Percentiles rank a stretch among this genome's conserved stretches.
Evolutionary conservation across 1,140 invertebrate genomes (phyloP).

Genomic region (Drosophila truncata): DNA sequence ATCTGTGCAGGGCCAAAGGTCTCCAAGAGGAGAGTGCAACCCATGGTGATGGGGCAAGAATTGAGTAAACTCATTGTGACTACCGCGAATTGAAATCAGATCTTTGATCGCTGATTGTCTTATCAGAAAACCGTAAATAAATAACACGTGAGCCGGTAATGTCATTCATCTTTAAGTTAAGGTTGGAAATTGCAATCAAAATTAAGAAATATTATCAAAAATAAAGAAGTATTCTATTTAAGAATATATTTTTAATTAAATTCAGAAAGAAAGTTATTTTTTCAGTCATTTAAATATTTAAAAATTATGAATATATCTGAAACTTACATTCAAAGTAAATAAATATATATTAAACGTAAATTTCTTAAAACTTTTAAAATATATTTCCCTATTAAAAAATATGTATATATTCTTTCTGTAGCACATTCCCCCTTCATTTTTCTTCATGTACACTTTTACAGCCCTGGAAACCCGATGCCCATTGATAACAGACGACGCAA

Average conservation of each 20-base stretch:
- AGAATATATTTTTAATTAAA: too few species aligned
- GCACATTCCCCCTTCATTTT: background rate
- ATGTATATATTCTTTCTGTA: too few species aligned
- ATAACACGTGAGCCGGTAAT: background rate
- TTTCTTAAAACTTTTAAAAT: background rate
- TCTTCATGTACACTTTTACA: constrained; percentile 5
- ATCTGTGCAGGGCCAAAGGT: constrained; percentile 18
- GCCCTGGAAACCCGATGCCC: constrained; percentile 20
- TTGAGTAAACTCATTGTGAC: constrained; percentile 19
- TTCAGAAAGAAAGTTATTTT: too few species aligned
- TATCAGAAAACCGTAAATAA: constrained; percentile 10
- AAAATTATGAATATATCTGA: too few species aligned
- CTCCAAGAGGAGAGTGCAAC: constrained; percentile 26
- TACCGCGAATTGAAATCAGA: background rate
- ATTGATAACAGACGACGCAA: constrained; percentile 24
- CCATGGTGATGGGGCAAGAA: constrained; percentile 33
- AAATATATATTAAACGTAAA: background rate
- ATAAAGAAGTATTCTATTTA: too few species aligned
- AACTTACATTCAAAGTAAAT: too few species aligned
- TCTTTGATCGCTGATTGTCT: constrained; percentile 4
- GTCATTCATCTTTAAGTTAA: constrained; percentile 4
- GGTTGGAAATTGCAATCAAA: background rate
- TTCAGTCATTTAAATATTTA: too few species aligned
- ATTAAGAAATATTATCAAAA: background rate
- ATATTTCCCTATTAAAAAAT: background rate